Conservation (phyloP, 2,888 invertebrate species). For the Exocentrus adspersus region DNA sequence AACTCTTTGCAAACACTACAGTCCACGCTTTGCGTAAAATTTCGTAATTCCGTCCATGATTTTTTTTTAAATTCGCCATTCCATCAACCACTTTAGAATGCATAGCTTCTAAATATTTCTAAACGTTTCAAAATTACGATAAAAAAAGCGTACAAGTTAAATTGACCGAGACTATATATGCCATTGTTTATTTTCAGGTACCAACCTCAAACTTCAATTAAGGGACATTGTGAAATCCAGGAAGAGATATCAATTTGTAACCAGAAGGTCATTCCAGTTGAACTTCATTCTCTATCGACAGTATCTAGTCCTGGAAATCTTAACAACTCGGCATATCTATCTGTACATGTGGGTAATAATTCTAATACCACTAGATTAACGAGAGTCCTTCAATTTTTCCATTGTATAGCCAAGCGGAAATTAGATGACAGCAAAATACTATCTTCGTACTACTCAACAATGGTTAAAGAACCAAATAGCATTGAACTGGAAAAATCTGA, state of each 20-base stretch:
- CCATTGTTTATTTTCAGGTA: conserved; percentile 13
- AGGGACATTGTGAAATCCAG: neutral
- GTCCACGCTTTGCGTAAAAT: too few relatives aligned
- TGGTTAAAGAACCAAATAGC: conserved; percentile 26
- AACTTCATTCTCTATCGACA: conserved; percentile 13
- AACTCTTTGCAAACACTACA: too few relatives aligned
- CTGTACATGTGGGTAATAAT: conserved; percentile 24
- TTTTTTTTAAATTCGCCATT: too few relatives aligned
- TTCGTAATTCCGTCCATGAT: too few relatives aligned
- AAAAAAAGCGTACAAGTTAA: too few relatives aligned
- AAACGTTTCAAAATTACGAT: too few relatives aligned
- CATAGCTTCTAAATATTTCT: too few relatives aligned
- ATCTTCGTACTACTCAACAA: conserved; percentile 30
- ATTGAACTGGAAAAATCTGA: conserved; percentile 27
- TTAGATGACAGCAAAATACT: conserved; percentile 37
- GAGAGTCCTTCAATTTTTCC: conserved; percentile 35
- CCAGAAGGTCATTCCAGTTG: neutral
- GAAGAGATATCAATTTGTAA: neutral
- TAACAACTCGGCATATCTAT: conserved; percentile 19
- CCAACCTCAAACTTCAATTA: neutral
- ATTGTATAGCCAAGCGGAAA: conserved; percentile 39
- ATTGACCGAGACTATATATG: too few relatives aligned
- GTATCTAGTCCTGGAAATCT: conserved; percentile 16
- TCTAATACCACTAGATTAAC: conserved; percentile 22
- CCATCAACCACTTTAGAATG: too few relatives aligned